A percentile compares a stretch with the other conserved stretches of the same genome.
Conservation (phyloP, 1,140 invertebrate species). For the Drosophila parabipectinata region DNA sequence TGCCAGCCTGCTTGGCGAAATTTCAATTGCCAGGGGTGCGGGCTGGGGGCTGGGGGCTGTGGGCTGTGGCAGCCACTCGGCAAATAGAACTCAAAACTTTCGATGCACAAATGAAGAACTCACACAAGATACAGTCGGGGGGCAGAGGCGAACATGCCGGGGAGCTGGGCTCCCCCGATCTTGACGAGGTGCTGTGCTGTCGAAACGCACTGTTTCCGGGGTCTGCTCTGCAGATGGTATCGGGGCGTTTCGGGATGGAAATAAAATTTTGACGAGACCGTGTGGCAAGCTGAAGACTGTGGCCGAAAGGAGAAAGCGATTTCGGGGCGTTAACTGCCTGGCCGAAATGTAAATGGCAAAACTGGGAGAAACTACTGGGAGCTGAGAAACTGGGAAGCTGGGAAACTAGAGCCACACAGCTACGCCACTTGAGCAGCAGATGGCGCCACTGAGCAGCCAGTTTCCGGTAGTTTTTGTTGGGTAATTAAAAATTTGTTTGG, state of each 20-base stretch:
- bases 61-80: background rate
- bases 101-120: slow-evolving; percentile 19
- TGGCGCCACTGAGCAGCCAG: slow-evolving; percentile 13
- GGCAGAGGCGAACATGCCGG: background rate
- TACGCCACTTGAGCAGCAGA: slow-evolving; percentile 25
- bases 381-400: too few species aligned
- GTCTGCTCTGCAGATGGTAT: background rate
- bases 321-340: slow-evolving; percentile 34
- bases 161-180: background rate
- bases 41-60: background rate
- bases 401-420: slow-evolving; percentile 7
- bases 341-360: slow-evolving; percentile 14
- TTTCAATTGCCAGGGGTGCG: slow-evolving; percentile 27
- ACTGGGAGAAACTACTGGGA: slow-evolving; percentile 9
- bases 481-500: slow-evolving; percentile 29
- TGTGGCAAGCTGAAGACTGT: slow-evolving; percentile 31
- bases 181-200: background rate
- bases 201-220: slow-evolving; percentile 29
- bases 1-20: slow-evolving; percentile 40
- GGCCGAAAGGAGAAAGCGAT: slow-evolving; percentile 1
- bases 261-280: slow-evolving; percentile 32
- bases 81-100: slow-evolving; percentile 35
- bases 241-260: slow-evolving; percentile 7
- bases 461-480: slow-evolving; percentile 31
- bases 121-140: background rate